Conservation (phyloP, 1,140 invertebrate genomes). For the Heliconius congener region DNA sequence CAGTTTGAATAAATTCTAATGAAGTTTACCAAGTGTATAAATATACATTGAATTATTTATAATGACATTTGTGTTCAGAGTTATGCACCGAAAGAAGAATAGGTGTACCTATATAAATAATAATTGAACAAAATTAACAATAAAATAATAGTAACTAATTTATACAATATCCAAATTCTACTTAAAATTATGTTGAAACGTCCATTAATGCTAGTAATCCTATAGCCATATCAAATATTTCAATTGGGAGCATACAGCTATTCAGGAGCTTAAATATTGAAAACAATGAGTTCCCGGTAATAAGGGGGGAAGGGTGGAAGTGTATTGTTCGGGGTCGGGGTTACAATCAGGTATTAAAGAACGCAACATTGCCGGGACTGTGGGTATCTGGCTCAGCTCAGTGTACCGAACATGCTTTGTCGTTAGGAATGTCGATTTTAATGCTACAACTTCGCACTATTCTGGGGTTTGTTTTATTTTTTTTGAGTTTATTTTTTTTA, state of each 20-base stretch:
- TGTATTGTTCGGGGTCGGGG: slow-evolving; percentile 58
- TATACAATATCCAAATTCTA: background rate
- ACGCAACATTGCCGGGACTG: slow-evolving; percentile 58
- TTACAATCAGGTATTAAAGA: slow-evolving; percentile 65
- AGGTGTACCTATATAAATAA: background rate
- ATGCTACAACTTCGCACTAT: slow-evolving; percentile 57
- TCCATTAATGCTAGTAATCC: slow-evolving; percentile 33
- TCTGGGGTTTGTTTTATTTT: slow-evolving; percentile 47
- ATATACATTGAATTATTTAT: too few relatives aligned
- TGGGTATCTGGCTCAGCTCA: slow-evolving; percentile 63
- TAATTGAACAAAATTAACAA: background rate
- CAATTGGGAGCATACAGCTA: slow-evolving; percentile 44
- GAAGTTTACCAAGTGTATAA: too few relatives aligned
- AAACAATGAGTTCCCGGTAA: slow-evolving; percentile 78
- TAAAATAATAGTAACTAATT: background rate
- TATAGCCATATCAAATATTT: slow-evolving; percentile 44
- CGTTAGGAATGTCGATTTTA: slow-evolving; percentile 55
- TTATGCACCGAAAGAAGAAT: background rate
- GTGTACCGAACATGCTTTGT: slow-evolving; percentile 65
- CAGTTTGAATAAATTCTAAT: too few relatives aligned
- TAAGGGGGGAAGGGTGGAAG: slow-evolving; percentile 71
- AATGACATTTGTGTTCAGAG: too few relatives aligned
- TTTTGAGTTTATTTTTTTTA: background rate
- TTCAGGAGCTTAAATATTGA: slow-evolving; percentile 72
- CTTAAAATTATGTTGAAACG: background rate